Conservation (phyloP, 2,888 invertebrate genomes). For the Micropterix aruncella region DNA sequence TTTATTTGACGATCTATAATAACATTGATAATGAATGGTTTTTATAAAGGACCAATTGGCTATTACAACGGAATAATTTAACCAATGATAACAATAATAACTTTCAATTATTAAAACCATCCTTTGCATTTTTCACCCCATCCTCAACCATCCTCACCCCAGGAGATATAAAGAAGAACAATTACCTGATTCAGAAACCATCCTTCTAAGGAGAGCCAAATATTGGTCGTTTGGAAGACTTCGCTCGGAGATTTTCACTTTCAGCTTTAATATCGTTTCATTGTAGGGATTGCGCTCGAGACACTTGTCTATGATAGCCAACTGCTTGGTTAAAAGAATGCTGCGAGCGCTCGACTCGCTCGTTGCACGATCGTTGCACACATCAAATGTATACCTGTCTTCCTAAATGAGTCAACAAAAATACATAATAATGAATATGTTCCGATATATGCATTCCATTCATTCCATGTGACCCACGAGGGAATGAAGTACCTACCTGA, state of each 20-base stretch:
- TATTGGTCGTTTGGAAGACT: constrained; percentile 11
- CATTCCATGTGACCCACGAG: too few relatives aligned
- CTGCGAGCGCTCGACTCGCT: constrained; percentile 14
- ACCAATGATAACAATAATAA: too few relatives aligned
- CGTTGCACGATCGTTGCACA: constrained; percentile 12
- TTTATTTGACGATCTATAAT: too few relatives aligned
- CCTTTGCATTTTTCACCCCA: too few relatives aligned
- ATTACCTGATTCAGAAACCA: constrained; percentile 9
- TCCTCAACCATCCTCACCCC: too few relatives aligned
- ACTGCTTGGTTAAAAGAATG: constrained; percentile 33
- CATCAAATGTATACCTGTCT: constrained; percentile 9
- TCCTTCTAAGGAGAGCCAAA: constrained; percentile 8
- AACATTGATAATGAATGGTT: too few relatives aligned
- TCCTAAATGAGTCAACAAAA: constrained; percentile 10
- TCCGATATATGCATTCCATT: too few relatives aligned
- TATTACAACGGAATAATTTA: too few relatives aligned
- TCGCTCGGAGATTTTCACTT: constrained; percentile 18
- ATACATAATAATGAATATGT: constrained; percentile 14
- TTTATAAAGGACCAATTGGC: too few relatives aligned
- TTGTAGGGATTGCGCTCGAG: constrained; percentile 39
- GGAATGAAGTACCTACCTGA: too few relatives aligned
- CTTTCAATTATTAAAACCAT: too few relatives aligned
- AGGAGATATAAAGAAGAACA: neutral
- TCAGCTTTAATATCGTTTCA: constrained; percentile 28
- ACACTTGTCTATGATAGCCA: constrained; percentile 46